A percentile compares a stretch with the other conserved stretches of the same genome.
Conservation (phyloP, 2,797 vertebrate species). For the Tragopan temminckii region DNA sequence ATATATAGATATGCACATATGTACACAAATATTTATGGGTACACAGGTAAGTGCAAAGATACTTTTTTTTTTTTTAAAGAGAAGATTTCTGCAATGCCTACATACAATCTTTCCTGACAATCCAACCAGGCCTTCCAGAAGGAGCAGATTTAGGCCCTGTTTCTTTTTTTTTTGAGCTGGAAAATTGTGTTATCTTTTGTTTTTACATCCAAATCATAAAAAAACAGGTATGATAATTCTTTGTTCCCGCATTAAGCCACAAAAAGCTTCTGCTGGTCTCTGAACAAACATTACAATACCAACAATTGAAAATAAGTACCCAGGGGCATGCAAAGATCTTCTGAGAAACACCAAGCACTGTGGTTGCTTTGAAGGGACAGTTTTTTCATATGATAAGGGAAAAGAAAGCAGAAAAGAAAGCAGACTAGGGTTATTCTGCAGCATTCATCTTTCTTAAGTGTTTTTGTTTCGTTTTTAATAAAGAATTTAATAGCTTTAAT, state of each 20-base stretch:
- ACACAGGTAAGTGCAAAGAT: not conserved
- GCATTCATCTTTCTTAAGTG: not conserved
- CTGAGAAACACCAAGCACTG: not conserved
- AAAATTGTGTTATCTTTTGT: not conserved
- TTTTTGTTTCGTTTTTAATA: not conserved
- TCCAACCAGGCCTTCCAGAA: not conserved
- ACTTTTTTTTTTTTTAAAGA: not conserved
- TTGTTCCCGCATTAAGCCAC: not conserved
- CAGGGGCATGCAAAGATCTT: not conserved
- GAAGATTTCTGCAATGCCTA: not conserved
- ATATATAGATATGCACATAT: not conserved
- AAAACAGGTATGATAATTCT: not conserved
- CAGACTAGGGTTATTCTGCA: not conserved
- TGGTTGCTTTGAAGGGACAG: not conserved
- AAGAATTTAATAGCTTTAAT: not conserved
- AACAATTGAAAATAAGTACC: constrained; percentile 1
- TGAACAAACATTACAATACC: constrained; percentile 2
- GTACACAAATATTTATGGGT: not conserved
- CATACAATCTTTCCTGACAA: not conserved
- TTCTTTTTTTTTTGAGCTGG: not conserved
- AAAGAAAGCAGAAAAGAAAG: constrained; percentile 20
- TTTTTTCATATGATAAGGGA: not conserved
- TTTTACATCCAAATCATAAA: not conserved
- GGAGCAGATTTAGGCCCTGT: not conserved
- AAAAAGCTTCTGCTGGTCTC: constrained; percentile 9